Conservation (phyloP, 2,888 invertebrate species). For the Glaucopsyche alexis region DNA sequence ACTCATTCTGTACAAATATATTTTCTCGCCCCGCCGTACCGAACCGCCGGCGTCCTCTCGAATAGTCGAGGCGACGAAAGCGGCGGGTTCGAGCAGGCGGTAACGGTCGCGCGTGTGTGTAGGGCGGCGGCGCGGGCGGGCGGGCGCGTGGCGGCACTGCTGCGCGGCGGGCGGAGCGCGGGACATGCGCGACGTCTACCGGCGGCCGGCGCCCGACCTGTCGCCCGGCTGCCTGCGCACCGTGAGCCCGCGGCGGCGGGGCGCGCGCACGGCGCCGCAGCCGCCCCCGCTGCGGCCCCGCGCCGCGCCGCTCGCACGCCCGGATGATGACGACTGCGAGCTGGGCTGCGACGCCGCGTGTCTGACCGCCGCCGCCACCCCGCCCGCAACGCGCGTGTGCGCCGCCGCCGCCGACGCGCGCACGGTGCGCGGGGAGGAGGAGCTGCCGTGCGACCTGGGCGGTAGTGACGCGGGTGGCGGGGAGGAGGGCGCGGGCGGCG, state of each 20-base stretch:
- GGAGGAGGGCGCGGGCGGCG: slow-evolving; percentile 39
- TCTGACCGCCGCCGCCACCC: slow-evolving; percentile 53
- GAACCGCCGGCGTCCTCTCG: background rate
- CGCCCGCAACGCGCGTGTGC: slow-evolving; percentile 53
- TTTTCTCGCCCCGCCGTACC: background rate
- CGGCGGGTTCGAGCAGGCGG: background rate
- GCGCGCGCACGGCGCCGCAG: slow-evolving; percentile 52
- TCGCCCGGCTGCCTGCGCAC: slow-evolving; percentile 76
- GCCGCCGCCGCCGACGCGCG: slow-evolving; percentile 53
- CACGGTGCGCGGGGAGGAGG: slow-evolving; percentile 84
- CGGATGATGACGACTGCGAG: slow-evolving; percentile 70
- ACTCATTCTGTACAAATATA: background rate
- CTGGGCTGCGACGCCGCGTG: slow-evolving; percentile 74
- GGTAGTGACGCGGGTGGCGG: slow-evolving; percentile 41
- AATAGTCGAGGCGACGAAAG: background rate
- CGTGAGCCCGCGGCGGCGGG: slow-evolving; percentile 52
- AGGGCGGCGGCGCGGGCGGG: slow-evolving; percentile 43
- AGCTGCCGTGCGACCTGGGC: slow-evolving; percentile 79
- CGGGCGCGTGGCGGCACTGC: slow-evolving; percentile 42
- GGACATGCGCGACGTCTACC: slow-evolving; percentile 81
- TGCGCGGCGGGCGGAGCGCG: slow-evolving; percentile 47
- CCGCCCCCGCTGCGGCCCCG: slow-evolving; percentile 47
- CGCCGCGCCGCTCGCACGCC: slow-evolving; percentile 47
- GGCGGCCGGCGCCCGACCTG: slow-evolving; percentile 63
- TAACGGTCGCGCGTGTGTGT: slow-evolving; percentile 40